A percentile compares a stretch with the other conserved stretches of the same genome.
Evolutionary conservation across 1,140 invertebrate species (phyloP).

Genomic region (Lepidurus packardi): DNA sequence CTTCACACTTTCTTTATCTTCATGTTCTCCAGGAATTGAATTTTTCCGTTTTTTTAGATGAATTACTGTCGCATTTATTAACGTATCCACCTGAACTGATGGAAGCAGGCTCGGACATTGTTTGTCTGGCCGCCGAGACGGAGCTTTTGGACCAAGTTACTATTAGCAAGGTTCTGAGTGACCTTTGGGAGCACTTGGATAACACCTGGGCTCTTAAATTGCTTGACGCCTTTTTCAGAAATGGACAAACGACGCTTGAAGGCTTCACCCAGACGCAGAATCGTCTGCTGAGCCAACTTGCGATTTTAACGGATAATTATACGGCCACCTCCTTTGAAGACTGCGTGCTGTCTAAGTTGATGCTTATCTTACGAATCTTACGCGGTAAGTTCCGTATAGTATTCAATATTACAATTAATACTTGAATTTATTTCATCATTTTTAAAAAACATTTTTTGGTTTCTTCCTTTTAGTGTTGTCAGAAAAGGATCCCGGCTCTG

Average conservation of each 20-base stretch:
- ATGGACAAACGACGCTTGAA: neutral
- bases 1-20: no score
- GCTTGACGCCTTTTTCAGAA: neutral
- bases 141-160: neutral
- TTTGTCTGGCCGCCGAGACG: neutral
- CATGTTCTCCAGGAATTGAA: neutral
- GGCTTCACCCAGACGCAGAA: neutral
- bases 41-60: neutral
- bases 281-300: neutral
- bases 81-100: neutral
- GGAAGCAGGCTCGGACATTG: neutral
- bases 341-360: no score
- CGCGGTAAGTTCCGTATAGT: no score
- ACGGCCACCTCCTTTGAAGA: neutral
- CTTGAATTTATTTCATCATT: no score
- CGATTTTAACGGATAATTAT: neutral
- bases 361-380: no score
- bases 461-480: neutral
- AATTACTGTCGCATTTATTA: neutral
- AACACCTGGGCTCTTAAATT: neutral
- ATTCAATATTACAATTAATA: no score
- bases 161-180: neutral
- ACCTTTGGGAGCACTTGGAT: neutral
- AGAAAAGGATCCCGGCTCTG: neutral
- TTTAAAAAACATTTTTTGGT: no score